Evolutionary conservation across 2,888 invertebrate species (phyloP).

Genomic region (Ligdia adustata): DNA sequence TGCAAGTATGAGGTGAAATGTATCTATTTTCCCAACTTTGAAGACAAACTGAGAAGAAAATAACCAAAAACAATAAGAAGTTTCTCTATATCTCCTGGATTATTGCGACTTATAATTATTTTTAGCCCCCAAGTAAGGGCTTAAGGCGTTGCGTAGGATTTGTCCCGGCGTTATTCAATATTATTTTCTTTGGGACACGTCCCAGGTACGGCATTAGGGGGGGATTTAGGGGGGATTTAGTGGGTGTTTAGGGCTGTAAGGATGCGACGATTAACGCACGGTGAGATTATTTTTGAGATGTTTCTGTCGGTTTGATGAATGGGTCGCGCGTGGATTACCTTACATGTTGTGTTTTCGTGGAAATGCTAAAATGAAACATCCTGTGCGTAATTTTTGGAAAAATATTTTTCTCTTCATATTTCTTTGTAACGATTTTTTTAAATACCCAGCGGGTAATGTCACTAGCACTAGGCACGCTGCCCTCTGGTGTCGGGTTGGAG

Average conservation of each 20-base stretch:
- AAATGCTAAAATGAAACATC: too few relatives aligned
- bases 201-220: slow-evolving; percentile 63
- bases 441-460: too few relatives aligned
- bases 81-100: slow-evolving; percentile 52
- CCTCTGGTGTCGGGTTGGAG: too few relatives aligned
- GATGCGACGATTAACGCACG: slow-evolving; percentile 26
- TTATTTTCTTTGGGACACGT: slow-evolving; percentile 69
- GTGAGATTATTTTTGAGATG: slow-evolving; percentile 26
- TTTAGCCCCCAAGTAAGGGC: slow-evolving; percentile 71
- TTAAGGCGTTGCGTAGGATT: slow-evolving; percentile 77
- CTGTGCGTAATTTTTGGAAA: neutral
- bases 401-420: too few relatives aligned
- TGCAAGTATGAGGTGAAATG: too few relatives aligned
- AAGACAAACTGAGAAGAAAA: slow-evolving; percentile 37
- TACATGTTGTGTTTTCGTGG: neutral
- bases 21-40: neutral
- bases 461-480: too few relatives aligned
- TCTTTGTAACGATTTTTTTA: too few relatives aligned
- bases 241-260: slow-evolving; percentile 53
- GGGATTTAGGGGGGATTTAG: slow-evolving; percentile 48
- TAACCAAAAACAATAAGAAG: slow-evolving; percentile 53
- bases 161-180: slow-evolving; percentile 80
- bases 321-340: slow-evolving; percentile 9
- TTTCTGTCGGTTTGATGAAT: slow-evolving; percentile 39
- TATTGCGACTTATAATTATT: slow-evolving; percentile 60